Conservation (phyloP, 2,888 invertebrate species). For the Graphium colonna region DNA sequence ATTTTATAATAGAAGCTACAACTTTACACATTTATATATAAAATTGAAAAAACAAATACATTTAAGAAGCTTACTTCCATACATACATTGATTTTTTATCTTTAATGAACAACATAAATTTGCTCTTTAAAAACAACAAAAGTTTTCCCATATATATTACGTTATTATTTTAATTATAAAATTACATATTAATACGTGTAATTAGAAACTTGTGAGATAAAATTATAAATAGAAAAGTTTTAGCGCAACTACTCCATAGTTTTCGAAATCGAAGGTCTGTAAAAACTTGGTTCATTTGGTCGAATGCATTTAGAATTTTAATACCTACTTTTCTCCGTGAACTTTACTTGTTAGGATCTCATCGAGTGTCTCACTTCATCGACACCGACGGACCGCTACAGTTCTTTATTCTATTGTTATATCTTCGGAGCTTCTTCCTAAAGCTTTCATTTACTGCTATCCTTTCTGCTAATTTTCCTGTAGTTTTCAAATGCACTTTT, state of each 20-base stretch:
- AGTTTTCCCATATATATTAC: too few species aligned
- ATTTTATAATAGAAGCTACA: too few species aligned
- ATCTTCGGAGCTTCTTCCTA: constrained; percentile 19
- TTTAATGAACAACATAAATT: too few species aligned
- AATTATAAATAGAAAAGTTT: constrained; percentile 3
- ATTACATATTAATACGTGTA: too few species aligned
- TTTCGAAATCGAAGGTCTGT: constrained; percentile 49
- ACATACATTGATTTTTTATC: too few species aligned
- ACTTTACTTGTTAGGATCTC: constrained; percentile 65
- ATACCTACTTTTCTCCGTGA: constrained; percentile 67
- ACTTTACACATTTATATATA: too few species aligned
- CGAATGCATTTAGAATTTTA: constrained; percentile 76
- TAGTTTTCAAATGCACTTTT: constrained; percentile 2
- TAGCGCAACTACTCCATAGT: constrained; percentile 37
- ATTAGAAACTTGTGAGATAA: too few species aligned
- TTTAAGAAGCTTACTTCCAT: too few species aligned
- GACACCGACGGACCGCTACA: constrained; percentile 34
- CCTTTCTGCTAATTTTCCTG: constrained; percentile 13
- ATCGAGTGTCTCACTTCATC: constrained; percentile 43
- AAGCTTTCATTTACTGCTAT: constrained; percentile 10
- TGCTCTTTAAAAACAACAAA: too few species aligned
- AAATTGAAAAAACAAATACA: too few species aligned
- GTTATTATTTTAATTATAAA: too few species aligned
- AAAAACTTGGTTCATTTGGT: constrained; percentile 77
- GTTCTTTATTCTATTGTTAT: constrained; percentile 33